Evolutionary conservation across 2,113 vertebrate species (phyloP).

Genomic region (Syngnathoides biaculeatus): DNA sequence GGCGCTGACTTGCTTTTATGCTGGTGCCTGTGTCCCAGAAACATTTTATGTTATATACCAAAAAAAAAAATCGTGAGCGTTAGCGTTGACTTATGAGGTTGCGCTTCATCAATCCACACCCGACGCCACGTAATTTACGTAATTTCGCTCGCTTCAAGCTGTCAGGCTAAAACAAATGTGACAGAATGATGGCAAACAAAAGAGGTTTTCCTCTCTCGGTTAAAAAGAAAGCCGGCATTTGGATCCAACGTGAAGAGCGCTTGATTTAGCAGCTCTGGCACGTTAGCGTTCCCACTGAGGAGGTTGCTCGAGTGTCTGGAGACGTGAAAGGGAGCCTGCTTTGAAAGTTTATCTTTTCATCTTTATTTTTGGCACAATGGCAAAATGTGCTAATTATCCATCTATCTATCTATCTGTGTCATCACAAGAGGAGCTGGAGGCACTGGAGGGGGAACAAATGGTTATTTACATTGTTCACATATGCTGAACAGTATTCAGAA

Average conservation of each 20-base stretch:
- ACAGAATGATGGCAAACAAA: neutral
- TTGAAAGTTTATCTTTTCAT: constrained; percentile 37
- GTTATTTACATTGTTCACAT: constrained; percentile 26
- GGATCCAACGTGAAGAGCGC: constrained; percentile 8
- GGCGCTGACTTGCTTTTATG: constrained; percentile 34
- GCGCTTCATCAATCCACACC: too few species aligned
- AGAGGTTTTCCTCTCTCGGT: neutral
- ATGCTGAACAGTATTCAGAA: constrained; percentile 6
- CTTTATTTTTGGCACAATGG: constrained; percentile 43
- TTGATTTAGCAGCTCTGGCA: constrained; percentile 27
- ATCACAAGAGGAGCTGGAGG: constrained; percentile 21
- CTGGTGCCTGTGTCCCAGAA: constrained; percentile 6
- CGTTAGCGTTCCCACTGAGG: constrained; percentile 15
- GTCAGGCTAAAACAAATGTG: too few species aligned
- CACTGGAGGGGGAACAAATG: constrained; percentile 13
- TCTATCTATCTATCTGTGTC: constrained; percentile 34
- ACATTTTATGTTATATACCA: neutral
- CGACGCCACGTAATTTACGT: too few species aligned
- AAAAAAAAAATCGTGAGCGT: too few species aligned
- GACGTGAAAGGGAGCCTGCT: constrained; percentile 27
- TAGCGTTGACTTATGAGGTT: neutral
- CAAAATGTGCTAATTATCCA: constrained; percentile 31
- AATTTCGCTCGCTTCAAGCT: neutral
- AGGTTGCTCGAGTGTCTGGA: constrained; percentile 25
- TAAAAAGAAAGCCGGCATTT: neutral